Evolutionary conservation across 2,113 vertebrate genomes (phyloP).

Genomic region (Silurus glanis): DNA sequence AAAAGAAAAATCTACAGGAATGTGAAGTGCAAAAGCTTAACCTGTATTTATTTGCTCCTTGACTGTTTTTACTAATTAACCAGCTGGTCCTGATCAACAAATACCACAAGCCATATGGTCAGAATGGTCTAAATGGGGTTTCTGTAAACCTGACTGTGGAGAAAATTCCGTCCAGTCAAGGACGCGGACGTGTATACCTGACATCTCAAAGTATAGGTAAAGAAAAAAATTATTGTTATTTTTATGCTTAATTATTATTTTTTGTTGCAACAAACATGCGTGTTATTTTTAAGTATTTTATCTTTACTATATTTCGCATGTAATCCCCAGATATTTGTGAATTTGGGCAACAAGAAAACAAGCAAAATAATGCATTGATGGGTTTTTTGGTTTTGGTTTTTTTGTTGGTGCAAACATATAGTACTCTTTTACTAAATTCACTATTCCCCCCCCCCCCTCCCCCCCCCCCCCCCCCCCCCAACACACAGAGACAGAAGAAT

Average conservation of each 20-base stretch:
- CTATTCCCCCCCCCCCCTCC: not conserved
- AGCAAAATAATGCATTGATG: not conserved
- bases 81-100: constrained; percentile 2
- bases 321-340: not conserved
- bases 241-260: not conserved
- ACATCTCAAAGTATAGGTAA: constrained; percentile 63
- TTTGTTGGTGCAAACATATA: not conserved
- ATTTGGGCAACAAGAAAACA: not conserved
- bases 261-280: not conserved
- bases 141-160: constrained; percentile 63
- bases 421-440: not conserved
- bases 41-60: not conserved
- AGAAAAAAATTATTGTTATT: constrained; percentile 1
- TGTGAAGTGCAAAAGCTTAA: no score
- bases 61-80: not conserved
- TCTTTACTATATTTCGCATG: not conserved
- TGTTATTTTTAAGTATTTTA: not conserved
- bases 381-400: no score
- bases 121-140: constrained; percentile 63
- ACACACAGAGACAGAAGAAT: not conserved
- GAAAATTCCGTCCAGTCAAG: constrained; percentile 22
- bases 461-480: not conserved
- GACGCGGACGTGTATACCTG: constrained; percentile 44
- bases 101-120: constrained; percentile 60
- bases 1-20: no score